phyloP scores from a whole-genome alignment of 1,140 invertebrate species.

The Zaprionus inermis region DNA sequence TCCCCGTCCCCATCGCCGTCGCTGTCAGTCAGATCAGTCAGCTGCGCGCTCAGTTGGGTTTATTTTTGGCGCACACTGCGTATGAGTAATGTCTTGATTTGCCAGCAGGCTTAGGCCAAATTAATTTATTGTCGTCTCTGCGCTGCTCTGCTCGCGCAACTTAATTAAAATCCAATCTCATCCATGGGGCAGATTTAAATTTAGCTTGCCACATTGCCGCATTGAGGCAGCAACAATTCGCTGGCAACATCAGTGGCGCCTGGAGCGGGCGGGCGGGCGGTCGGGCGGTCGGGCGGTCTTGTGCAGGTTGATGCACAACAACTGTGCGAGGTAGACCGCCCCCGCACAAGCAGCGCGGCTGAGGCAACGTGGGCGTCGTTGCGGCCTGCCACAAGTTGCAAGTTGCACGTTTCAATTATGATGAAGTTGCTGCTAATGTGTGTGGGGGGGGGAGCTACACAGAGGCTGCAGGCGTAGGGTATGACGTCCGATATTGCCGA shows the following conservation, averaged over 20 bases:
- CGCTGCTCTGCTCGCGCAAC: neutral
- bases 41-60: constrained; percentile 34
- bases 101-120: constrained; percentile 77
- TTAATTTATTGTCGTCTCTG: constrained; percentile 62
- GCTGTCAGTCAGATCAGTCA: constrained; percentile 13
- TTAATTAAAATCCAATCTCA: constrained; percentile 16
- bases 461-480: neutral
- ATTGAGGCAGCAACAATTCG: too few relatives aligned
- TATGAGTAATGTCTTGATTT: constrained; percentile 80
- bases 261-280: neutral
- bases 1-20: neutral
- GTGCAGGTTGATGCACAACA: neutral
- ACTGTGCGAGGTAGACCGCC: constrained; percentile 3
- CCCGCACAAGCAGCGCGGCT: neutral
- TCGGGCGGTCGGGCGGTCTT: neutral
- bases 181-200: constrained; percentile 9
- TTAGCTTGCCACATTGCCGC: neutral
- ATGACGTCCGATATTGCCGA: neutral
- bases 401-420: constrained; percentile 47
- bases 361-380: neutral
- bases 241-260: neutral
- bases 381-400: constrained; percentile 4
- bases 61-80: constrained; percentile 65
- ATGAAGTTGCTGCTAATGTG: constrained; percentile 43
- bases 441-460: neutral